Percentiles rank a stretch among this genome's conserved stretches.
Conservation (phyloP, 2,797 vertebrate genomes). For the Gila robusta region DNA sequence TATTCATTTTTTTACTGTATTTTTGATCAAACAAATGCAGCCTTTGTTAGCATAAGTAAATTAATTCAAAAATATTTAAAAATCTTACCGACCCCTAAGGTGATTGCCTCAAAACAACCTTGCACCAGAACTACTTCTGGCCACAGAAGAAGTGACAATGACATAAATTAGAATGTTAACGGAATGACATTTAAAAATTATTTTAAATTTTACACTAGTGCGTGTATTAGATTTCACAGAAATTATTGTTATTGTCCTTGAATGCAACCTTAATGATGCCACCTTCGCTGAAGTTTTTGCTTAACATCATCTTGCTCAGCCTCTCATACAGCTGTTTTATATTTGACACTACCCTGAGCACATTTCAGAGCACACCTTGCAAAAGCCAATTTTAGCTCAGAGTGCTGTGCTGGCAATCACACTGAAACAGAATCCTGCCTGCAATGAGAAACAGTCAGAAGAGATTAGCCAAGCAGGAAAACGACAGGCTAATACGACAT, state of each 20-base stretch:
- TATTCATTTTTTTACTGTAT: neutral
- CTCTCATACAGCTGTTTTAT: conserved; percentile 21
- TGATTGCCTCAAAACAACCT: neutral
- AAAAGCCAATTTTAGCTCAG: conserved; percentile 35
- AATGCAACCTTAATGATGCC: neutral
- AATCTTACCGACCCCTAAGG: neutral
- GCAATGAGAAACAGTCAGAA: conserved; percentile 53
- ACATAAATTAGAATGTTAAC: neutral
- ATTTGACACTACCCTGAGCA: conserved; percentile 9
- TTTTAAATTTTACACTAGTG: neutral
- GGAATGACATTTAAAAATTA: neutral
- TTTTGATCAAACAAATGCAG: neutral
- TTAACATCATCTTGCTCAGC: conserved; percentile 11
- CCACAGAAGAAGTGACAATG: neutral
- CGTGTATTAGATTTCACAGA: neutral
- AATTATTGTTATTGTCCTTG: neutral
- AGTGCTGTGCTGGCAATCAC: conserved; percentile 43
- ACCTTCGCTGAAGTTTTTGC: neutral
- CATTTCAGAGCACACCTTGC: conserved; percentile 37
- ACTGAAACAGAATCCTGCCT: conserved; percentile 56
- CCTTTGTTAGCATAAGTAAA: too few relatives aligned
- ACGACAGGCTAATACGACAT: conserved; percentile 59
- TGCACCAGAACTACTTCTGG: neutral
- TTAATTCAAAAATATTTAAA: neutral
- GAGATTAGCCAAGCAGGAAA: conserved; percentile 59